These are phyloP conservation scores for Plestiodon gilberti DNA, from an alignment of 2,113 vertebrate species.

Conservation along the genomic window DNA sequence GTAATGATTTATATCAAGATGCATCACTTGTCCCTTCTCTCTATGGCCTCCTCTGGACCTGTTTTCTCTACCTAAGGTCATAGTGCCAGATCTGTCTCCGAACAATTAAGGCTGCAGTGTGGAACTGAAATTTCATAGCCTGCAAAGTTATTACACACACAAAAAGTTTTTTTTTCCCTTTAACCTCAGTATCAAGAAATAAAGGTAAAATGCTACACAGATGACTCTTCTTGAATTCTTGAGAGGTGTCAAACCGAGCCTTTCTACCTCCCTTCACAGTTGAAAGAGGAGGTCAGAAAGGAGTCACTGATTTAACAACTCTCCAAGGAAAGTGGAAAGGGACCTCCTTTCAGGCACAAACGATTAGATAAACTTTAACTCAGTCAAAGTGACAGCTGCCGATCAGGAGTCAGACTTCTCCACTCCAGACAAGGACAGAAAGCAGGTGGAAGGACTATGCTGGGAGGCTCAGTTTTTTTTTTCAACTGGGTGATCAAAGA, in stretches of 20 bases:
- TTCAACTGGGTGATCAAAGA: background rate
- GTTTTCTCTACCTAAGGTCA: background rate
- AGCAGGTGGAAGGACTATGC: background rate
- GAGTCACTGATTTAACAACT: constrained; percentile 50
- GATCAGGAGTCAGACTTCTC: background rate
- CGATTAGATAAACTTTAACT: constrained; percentile 48
- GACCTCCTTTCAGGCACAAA: constrained; percentile 35
- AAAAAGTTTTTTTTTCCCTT: constrained; percentile 11
- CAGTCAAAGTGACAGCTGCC: background rate
- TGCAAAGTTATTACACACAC: background rate
- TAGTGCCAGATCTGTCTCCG: background rate
- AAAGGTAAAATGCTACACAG: constrained; percentile 8
- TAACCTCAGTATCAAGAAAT: constrained; percentile 21
- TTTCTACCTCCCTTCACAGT: constrained; percentile 26
- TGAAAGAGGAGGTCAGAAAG: constrained; percentile 39
- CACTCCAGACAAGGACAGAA: background rate
- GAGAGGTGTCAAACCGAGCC: constrained; percentile 15
- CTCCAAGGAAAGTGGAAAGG: constrained; percentile 7
- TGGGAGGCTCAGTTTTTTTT: background rate
- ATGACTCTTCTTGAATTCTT: background rate
- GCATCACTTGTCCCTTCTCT: background rate
- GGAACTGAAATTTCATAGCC: background rate
- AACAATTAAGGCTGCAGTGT: background rate
- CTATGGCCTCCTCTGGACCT: background rate
- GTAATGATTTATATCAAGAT: background rate